Base-by-base conservation (phyloP, 2,113 vertebrate genomes). In the Petrocephalus microphthalmus region DNA sequence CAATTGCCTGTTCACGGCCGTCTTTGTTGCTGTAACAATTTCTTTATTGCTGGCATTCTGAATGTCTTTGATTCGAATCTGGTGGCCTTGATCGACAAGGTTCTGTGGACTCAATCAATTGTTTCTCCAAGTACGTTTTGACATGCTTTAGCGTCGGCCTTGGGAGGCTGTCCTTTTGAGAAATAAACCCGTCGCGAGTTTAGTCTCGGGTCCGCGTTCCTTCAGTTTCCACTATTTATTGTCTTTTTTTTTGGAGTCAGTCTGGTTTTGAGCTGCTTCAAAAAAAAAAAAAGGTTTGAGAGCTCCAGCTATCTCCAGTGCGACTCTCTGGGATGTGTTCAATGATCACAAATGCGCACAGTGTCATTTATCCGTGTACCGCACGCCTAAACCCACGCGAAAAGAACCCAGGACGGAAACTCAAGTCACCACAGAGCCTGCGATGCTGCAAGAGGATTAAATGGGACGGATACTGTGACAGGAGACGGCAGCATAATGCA, bases 51-150 rank as follows among this genome's bases (percentile, higher is more conserved):
- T 90, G 90, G 90, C 92, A 94, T 95, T 95, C 94, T 93, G 93
- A 94, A 94, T 95, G 91, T 94, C 93, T 94, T 94, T 95, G 94
- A 93, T 94, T 94, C 92, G 93, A 92, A 95, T 92, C 92, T 92
- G 93, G 92, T 93, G 93, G 93, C 94, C 94, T 96, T 95, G 94
- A 94, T 94, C 92, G 92, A 93, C 91, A 93, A 92, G 92, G 92
- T 94, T 94, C 92, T 94, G 93, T 93, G 91, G 92, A 95, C 94
- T 95, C 93, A 94, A 93, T 94, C 91, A 93, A 90, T 93, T 94
- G 92, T 88, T 93, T 94, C 92, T 92, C 91, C 92, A 89, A 91
- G 92, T 92, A 93, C 93, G 94, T 95, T 93, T 94, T 93, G 94
- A 93, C 92, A 90, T 90, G 92, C 91, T 93, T 95, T 94, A 94